Conservation (phyloP, 2,797 vertebrate species). For the Brachymystax lenok region DNA sequence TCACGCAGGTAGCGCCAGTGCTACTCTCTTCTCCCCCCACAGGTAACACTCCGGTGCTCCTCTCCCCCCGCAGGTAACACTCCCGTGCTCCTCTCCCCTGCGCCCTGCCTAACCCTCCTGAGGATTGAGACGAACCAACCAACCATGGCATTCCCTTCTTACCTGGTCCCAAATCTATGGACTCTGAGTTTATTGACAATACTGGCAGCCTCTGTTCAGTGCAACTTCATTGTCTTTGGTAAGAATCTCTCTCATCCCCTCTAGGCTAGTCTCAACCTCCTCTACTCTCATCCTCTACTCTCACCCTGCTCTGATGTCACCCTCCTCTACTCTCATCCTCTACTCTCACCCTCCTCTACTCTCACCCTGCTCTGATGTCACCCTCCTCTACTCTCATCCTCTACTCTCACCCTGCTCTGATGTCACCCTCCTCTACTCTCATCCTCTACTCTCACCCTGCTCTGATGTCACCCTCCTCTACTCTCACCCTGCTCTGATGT, state of each 20-base stretch:
- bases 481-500: no score
- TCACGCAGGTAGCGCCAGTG: no score
- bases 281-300: not conserved
- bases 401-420: no score
- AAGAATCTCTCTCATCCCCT: conserved; percentile 24
- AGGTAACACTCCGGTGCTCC: conserved; percentile 14
- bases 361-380: rapidly evolving
- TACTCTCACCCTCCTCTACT: no score
- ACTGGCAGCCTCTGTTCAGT: conserved; percentile 60
- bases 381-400: no score
- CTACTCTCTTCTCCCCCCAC: not conserved
- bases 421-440: no score
- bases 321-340: not conserved
- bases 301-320: not conserved
- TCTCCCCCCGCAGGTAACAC: conserved; percentile 65
- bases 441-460: no score
- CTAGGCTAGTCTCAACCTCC: not conserved
- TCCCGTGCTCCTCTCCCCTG: conserved; percentile 10
- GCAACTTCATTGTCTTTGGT: conserved; percentile 63
- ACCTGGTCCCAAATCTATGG: conserved; percentile 48
- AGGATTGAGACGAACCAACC: conserved; percentile 60
- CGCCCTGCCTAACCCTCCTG: conserved; percentile 12
- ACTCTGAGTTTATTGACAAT: conserved; percentile 62
- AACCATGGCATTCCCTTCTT: conserved; percentile 72
- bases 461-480: no score